Conservation (phyloP, 2,113 vertebrate genomes). For the Lamprologus sp. region DNA sequence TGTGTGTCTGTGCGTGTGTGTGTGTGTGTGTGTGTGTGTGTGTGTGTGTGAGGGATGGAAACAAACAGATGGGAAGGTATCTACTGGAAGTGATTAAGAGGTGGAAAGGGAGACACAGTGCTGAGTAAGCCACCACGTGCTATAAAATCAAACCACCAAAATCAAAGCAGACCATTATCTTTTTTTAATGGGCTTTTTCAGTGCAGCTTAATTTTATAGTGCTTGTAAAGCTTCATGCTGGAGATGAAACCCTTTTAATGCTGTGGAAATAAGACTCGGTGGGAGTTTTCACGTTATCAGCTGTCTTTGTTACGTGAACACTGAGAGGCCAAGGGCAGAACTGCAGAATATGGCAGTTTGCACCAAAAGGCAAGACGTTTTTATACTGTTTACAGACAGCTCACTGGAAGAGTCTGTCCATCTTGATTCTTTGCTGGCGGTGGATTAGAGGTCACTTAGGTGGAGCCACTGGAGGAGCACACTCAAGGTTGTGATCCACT, state of each 20-base stretch:
- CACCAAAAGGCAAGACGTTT: not conserved
- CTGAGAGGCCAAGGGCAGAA: not conserved
- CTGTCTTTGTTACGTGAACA: not conserved
- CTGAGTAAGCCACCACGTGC: not conserved
- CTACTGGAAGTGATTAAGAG: not conserved
- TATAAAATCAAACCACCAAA: not conserved
- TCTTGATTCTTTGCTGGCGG: not conserved
- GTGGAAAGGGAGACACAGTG: not conserved
- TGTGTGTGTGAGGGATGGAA: not conserved
- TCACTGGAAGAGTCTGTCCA: not conserved
- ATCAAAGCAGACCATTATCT: conserved; percentile 1
- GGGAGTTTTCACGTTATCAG: not conserved
- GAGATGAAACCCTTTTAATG: not conserved
- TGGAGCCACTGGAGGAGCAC: not conserved
- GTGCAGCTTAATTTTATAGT: not conserved
- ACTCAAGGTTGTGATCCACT: not conserved
- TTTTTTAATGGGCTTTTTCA: conserved; percentile 1
- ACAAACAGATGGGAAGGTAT: not conserved
- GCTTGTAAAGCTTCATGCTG: not conserved
- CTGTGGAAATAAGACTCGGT: not conserved
- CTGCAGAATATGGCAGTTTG: not conserved
- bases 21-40: not conserved
- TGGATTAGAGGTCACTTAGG: not conserved
- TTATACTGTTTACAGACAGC: not conserved
- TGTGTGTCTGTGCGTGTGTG: not conserved